Evolutionary conservation across 1,140 invertebrate genomes (phyloP).

Genomic region (Andricus grossulariae): DNA sequence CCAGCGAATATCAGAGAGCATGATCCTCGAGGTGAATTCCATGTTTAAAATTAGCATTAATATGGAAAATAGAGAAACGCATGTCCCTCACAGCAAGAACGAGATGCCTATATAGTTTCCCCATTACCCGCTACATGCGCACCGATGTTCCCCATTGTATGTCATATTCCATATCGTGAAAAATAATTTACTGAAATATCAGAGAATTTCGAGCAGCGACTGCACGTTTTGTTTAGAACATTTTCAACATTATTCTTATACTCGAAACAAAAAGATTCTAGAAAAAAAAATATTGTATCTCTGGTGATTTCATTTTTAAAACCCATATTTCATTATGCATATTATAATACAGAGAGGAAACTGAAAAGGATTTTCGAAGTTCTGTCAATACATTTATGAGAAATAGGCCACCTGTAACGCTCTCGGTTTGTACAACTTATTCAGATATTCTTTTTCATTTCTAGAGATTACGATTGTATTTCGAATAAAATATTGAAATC

Average conservation of each 20-base stretch:
- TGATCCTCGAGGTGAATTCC: constrained; percentile 35
- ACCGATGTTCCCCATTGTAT: neutral
- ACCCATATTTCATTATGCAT: neutral
- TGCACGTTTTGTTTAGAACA: no score
- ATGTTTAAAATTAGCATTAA: constrained; percentile 55
- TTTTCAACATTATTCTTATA: no score
- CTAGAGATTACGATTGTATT: neutral
- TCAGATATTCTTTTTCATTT: neutral
- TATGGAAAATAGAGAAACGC: constrained; percentile 42
- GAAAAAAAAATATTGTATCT: no score
- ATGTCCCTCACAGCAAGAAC: constrained; percentile 26
- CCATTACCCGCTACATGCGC: neutral
- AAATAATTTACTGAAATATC: no score
- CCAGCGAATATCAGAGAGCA: constrained; percentile 27
- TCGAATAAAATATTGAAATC: neutral
- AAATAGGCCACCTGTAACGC: neutral
- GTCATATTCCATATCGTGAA: constrained; percentile 6
- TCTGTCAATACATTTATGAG: neutral
- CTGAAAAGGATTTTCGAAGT: neutral
- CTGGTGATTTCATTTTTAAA: no score
- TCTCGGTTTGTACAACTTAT: neutral
- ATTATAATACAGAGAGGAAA: neutral
- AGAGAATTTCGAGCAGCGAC: no score
- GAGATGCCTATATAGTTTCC: neutral
- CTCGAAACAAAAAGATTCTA: no score